Conservation (phyloP, 2,888 invertebrate genomes). For the Creontiades dilutus region DNA sequence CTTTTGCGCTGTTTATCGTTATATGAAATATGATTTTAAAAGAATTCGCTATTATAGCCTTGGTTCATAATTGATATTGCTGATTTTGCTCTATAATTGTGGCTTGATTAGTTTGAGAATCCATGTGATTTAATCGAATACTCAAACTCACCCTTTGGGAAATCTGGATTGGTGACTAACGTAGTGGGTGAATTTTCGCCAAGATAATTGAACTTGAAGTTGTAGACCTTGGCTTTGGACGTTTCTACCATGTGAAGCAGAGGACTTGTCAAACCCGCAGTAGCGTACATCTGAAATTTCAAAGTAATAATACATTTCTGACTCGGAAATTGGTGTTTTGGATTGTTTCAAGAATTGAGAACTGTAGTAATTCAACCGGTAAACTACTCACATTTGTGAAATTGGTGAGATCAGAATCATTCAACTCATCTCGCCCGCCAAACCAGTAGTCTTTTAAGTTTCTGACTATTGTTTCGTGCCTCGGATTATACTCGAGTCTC, state of each 20-base stretch:
- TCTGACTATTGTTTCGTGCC: conserved; percentile 6
- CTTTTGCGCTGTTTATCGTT: too few relatives aligned
- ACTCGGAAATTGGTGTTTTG: too few relatives aligned
- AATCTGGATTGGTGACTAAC: neutral
- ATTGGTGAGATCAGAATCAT: conserved; percentile 40
- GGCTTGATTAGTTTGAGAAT: too few relatives aligned
- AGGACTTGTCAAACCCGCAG: conserved; percentile 36
- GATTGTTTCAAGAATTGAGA: too few relatives aligned
- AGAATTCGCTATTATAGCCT: too few relatives aligned
- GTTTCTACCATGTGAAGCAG: conserved; percentile 34
- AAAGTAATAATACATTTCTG: too few relatives aligned
- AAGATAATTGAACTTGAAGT: conserved; percentile 42
- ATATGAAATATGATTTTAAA: too few relatives aligned
- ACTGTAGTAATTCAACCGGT: too few relatives aligned
- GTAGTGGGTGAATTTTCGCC: conserved; percentile 16
- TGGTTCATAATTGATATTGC: too few relatives aligned
- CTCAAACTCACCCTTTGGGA: conserved; percentile 51
- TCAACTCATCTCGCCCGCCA: neutral
- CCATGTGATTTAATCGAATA: too few relatives aligned
- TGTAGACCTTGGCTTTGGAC: conserved; percentile 31
- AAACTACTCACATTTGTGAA: conserved; percentile 48
- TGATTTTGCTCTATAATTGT: too few relatives aligned
- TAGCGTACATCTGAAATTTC: conserved; percentile 35
- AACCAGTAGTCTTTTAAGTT: conserved; percentile 53
- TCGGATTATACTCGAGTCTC: conserved; percentile 47